Conservation (phyloP, 2,888 invertebrate genomes). For the Napeogenes inachia region DNA sequence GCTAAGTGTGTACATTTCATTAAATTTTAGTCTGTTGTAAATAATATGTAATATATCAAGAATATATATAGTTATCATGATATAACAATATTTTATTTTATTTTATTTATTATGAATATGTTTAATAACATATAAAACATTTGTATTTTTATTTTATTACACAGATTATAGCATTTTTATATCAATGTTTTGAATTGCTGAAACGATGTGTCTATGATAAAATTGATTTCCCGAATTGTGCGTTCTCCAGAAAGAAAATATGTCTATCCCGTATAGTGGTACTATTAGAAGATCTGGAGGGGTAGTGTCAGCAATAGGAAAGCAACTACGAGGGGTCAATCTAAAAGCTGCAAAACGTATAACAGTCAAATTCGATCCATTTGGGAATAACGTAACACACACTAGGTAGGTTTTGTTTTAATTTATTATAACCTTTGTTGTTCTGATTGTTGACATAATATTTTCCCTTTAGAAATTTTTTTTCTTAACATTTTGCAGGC, state of each 20-base stretch:
- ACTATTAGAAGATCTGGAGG: conserved; percentile 81
- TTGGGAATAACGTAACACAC: conserved; percentile 82
- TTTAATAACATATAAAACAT: neutral
- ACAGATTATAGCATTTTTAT: neutral
- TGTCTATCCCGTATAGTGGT: conserved; percentile 87
- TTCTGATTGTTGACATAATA: neutral
- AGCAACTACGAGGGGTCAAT: conserved; percentile 83
- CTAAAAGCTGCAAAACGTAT: conserved; percentile 88
- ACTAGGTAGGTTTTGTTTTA: conserved; percentile 73
- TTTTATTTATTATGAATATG: neutral
- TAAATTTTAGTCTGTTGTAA: too few relatives aligned
- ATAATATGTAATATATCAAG: too few relatives aligned
- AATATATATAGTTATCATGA: neutral
- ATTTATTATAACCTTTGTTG: conserved; percentile 11
- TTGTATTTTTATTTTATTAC: neutral
- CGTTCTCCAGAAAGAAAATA: conserved; percentile 46
- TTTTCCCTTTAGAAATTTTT: neutral
- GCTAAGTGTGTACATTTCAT: neutral
- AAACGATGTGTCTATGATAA: neutral
- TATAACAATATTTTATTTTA: conserved; percentile 5
- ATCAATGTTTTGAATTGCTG: neutral
- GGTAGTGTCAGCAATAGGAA: conserved; percentile 83
- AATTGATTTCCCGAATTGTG: conserved; percentile 11
- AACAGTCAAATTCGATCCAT: conserved; percentile 90
- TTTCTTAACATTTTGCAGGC: neutral